Evolutionary conservation across 2,888 invertebrate species (phyloP).

Genomic region (Drosophila nr. fundita): DNA sequence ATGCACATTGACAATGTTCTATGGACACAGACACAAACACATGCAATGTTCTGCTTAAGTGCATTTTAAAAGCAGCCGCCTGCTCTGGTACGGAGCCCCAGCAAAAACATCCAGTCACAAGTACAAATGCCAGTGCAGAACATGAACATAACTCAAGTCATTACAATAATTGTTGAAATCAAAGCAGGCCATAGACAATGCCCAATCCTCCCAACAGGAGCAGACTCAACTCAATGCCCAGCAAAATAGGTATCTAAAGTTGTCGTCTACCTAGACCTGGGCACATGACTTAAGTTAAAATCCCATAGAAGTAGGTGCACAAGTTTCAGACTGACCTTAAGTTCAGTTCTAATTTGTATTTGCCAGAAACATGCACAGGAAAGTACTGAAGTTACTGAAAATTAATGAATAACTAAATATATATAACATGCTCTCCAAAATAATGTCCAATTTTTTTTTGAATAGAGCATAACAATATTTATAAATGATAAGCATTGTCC

Average conservation of each 20-base stretch:
- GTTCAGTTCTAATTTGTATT: not conserved
- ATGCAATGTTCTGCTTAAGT: constrained; percentile 54
- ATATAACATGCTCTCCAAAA: not conserved
- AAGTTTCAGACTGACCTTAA: constrained; percentile 2
- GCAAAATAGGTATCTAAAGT: constrained; percentile 4
- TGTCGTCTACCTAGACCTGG: constrained; percentile 3
- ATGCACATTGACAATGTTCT: constrained; percentile 38
- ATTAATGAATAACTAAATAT: not conserved
- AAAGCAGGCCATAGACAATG: constrained; percentile 44
- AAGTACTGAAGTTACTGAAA: not conserved
- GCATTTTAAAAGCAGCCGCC: constrained; percentile 55
- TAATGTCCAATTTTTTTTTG: not conserved
- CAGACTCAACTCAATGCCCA: constrained; percentile 11
- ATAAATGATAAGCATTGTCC: not conserved
- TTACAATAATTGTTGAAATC: constrained; percentile 71
- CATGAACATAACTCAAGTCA: constrained; percentile 62
- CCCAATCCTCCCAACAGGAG: not conserved
- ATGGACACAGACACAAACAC: constrained; percentile 9
- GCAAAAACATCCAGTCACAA: constrained; percentile 33
- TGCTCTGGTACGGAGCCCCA: constrained; percentile 12
- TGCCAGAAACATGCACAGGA: not conserved
- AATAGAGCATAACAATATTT: not conserved
- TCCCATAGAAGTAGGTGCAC: not conserved
- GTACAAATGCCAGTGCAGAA: constrained; percentile 42
- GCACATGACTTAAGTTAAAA: constrained; percentile 17